Conservation (phyloP, 35 echinoderm and acorn worm genomes). For the Chiridota heheva region DNA sequence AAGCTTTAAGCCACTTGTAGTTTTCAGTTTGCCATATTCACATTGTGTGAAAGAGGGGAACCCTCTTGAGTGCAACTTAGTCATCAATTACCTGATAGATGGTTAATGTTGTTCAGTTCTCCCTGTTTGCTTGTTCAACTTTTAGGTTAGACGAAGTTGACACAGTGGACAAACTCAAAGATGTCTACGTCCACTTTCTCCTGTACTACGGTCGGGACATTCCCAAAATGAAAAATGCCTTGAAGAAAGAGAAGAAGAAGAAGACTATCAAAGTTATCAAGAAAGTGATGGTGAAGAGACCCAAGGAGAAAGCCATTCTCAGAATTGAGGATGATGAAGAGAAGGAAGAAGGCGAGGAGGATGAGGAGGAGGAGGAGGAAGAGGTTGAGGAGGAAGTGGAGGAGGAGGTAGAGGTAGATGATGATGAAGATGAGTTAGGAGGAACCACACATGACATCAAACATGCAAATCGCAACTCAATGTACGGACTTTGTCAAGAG, state of each 20-base stretch:
- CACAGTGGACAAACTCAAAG: constrained; percentile 85
- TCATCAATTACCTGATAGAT: too few species aligned
- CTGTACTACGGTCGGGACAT: constrained; percentile 94
- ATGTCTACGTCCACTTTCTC: constrained; percentile 92
- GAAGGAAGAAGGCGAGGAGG: constrained; percentile 61
- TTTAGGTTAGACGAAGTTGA: constrained; percentile 81
- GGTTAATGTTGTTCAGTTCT: neutral
- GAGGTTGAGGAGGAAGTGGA: constrained; percentile 75
- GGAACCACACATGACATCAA: constrained; percentile 93
- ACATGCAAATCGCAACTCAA: constrained; percentile 86
- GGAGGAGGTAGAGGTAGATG: constrained; percentile 61
- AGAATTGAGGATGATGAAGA: constrained; percentile 49
- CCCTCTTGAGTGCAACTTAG: too few species aligned
- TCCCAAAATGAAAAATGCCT: constrained; percentile 79
- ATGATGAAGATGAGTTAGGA: constrained; percentile 50
- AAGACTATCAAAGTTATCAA: constrained; percentile 46
- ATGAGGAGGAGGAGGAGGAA: constrained; percentile 64
- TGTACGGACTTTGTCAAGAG: constrained; percentile 87
- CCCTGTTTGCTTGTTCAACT: neutral
- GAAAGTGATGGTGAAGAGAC: constrained; percentile 45
- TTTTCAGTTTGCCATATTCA: too few species aligned
- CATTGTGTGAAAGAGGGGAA: too few species aligned
- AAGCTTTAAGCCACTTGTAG: too few species aligned
- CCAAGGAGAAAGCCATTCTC: constrained; percentile 38
- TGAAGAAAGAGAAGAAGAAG: constrained; percentile 58